Base-by-base conservation (phyloP, 2,888 invertebrate species). In the Anoncus sp. region DNA sequence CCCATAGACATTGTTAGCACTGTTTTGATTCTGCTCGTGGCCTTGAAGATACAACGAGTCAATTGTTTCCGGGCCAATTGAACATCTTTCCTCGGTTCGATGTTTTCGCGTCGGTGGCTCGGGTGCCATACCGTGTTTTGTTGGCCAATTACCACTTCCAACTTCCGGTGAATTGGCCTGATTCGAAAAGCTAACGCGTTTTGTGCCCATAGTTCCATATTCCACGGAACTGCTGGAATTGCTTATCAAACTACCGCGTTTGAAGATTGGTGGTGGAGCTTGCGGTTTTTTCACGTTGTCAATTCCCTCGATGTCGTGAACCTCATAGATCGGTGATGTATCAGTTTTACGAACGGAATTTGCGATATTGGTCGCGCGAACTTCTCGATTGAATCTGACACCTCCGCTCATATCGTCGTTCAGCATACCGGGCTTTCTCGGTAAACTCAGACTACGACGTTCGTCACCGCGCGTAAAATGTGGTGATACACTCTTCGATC, bases 161-260 rank as follows among this genome's bases (percentile, higher is more conserved):
- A 87, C 53, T 75, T 81, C 78, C 35, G 81, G 81, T 0, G 84
- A 85, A 2, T 84, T 77, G 1, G 85, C 72, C 31, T 88, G 88
- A 77, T 90, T 92, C 3, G 91, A 91, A 81, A 93, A 93, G 81
- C 93, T 93, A 1, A 93, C 93, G 71, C 92, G 92, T 75, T 93
- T 93, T 12, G 92, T 91, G 2, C 89, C 88, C 40, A 88, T 85
- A 10, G 87, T 88, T 3, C 90, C 89, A 57, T 90, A 89, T 6
- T 92, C 92, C 3, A 87, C 80, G 0, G 86, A 82, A 3, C 85
- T 88, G 18, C 79, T 87, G 45, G 89, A 87, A 63, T 88, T 89
- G 47, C 87, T 87, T 3, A 91, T 89, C 51, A 93, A 87, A 82
- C 93, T 93, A 1, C 93, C 92, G n/a, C 93, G 84, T 84, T 92